Conservation (phyloP, 2,113 vertebrate genomes). For the Azemiops feae region DNA sequence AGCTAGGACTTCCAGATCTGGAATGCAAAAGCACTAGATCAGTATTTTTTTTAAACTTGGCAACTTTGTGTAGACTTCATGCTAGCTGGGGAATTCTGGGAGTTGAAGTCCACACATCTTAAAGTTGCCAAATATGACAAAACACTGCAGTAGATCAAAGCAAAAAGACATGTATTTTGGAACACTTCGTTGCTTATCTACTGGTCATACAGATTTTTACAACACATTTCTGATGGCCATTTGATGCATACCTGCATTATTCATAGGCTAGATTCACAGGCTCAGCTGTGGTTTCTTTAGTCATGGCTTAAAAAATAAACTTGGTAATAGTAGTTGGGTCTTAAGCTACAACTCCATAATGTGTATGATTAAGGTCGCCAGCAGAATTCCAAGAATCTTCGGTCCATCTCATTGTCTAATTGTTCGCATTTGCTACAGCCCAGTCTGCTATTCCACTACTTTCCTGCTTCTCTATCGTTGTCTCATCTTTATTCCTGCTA, state of each 20-base stretch:
- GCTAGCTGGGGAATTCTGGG: not conserved
- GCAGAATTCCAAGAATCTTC: not conserved
- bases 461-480: not conserved
- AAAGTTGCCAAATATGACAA: not conserved
- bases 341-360: not conserved
- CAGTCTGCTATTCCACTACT: not conserved
- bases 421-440: not conserved
- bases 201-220: not conserved
- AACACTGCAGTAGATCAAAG: not conserved
- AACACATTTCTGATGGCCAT: not conserved
- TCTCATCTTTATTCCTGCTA: not conserved
- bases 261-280: not conserved
- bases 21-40: not conserved
- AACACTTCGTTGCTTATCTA: not conserved
- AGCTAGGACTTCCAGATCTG: not conserved
- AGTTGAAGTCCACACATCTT: not conserved
- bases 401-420: not conserved
- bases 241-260: not conserved
- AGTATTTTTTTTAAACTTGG: not conserved
- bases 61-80: not conserved
- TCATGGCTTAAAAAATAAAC: not conserved
- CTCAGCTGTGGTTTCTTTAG: not conserved
- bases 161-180: not conserved
- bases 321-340: not conserved
- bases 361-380: not conserved